These are phyloP conservation scores for Exephanes ischioxanthus DNA, from an alignment of 2,888 invertebrate genomes.

Conservation along the genomic window DNA sequence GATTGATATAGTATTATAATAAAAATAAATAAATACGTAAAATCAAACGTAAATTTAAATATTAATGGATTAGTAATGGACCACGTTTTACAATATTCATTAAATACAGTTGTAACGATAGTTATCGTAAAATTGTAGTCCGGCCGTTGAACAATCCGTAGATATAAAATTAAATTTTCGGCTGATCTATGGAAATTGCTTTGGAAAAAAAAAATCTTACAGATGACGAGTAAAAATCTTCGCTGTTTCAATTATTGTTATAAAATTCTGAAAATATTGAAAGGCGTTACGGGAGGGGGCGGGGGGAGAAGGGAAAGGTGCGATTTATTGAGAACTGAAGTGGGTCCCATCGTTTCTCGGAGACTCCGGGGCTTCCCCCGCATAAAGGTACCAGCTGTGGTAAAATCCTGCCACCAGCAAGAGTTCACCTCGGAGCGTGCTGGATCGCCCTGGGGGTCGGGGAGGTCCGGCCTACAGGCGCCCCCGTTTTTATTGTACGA, in stretches of 20 bases:
- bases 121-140: neutral
- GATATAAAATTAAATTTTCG: neutral
- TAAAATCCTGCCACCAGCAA: slow-evolving; percentile 59
- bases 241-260: neutral
- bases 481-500: slow-evolving; percentile 55
- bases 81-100: neutral
- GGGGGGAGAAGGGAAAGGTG: neutral
- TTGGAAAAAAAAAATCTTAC: neutral
- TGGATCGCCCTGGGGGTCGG: slow-evolving; percentile 11
- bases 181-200: no score
- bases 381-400: slow-evolving; percentile 56
- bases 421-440: slow-evolving; percentile 18
- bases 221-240: neutral
- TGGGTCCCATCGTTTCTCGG: slow-evolving; percentile 5
- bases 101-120: no score
- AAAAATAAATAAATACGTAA: neutral
- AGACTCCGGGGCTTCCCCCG: slow-evolving; percentile 52
- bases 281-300: no score
- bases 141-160: neutral
- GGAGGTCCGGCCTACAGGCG: slow-evolving; percentile 47
- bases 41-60: neutral
- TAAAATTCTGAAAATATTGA: neutral
- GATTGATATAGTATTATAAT: neutral
- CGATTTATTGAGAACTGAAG: slow-evolving; percentile 28
- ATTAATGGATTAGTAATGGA: neutral